Conservation (phyloP, 53 echinoderm and acorn worm species). For the Echinometra lucunter region DNA sequence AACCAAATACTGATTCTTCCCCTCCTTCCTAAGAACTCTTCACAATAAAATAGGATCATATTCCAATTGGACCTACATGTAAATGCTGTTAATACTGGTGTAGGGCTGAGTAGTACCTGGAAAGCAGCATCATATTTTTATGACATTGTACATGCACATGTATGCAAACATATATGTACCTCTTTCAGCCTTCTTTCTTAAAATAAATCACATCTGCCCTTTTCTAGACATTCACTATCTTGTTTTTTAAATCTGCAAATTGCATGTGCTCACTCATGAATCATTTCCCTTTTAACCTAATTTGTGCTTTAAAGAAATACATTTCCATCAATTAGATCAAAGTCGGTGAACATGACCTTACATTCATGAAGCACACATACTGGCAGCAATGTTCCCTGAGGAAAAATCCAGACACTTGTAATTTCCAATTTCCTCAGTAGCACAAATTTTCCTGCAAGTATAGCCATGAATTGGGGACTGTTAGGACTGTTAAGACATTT, state of each 20-base stretch:
- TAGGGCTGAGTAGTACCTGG: too few species aligned
- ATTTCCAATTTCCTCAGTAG: constrained; percentile 49
- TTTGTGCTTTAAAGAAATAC: neutral
- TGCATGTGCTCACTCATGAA: neutral
- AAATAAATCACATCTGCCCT: neutral
- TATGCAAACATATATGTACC: too few species aligned
- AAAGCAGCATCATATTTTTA: too few species aligned
- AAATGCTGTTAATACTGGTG: too few species aligned
- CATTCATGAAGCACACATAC: constrained; percentile 8
- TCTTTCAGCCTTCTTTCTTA: too few species aligned
- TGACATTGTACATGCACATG: too few species aligned
- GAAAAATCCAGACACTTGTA: constrained; percentile 31
- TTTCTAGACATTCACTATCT: neutral
- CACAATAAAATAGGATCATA: too few species aligned
- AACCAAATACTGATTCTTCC: too few species aligned
- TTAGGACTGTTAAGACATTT: constrained; percentile 30
- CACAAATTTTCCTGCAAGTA: neutral
- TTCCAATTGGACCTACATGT: too few species aligned
- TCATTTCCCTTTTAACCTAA: constrained; percentile 10
- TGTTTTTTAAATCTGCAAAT: neutral
- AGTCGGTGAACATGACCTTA: neutral
- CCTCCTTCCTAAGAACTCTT: too few species aligned
- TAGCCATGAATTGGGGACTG: neutral
- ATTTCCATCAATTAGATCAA: neutral
- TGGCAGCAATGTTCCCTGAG: neutral